A percentile compares a stretch with the other conserved stretches of the same genome.
Evolutionary conservation across 2,797 vertebrate species (phyloP).

Genomic region (Pseudochromis fuscus): DNA sequence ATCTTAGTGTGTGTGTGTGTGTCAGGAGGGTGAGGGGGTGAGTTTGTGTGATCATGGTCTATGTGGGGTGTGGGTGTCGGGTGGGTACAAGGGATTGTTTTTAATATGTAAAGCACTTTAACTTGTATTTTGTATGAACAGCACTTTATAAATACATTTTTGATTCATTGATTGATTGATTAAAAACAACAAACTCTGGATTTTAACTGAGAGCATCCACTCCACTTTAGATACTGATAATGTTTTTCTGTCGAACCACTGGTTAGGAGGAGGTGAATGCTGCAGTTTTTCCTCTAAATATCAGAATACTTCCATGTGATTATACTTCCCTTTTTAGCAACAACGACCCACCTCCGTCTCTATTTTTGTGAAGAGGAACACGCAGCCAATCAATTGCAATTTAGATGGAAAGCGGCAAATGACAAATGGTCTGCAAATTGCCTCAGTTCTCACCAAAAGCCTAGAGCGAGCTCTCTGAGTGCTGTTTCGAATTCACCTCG

Average conservation of each 20-base stretch:
- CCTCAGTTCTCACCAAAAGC: constrained; percentile 28
- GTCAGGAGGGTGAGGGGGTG: too few species aligned
- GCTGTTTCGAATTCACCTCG: constrained; percentile 10
- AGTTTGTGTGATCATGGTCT: too few species aligned
- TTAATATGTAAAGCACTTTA: too few species aligned
- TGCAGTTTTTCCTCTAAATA: constrained; percentile 37
- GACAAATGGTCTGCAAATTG: constrained; percentile 49
- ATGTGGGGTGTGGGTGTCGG: too few species aligned
- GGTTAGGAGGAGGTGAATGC: background rate
- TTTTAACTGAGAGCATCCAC: too few species aligned
- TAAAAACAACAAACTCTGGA: too few species aligned
- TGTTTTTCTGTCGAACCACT: background rate
- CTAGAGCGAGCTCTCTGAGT: constrained; percentile 17
- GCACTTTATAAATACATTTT: too few species aligned
- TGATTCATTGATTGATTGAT: too few species aligned
- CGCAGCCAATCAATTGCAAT: constrained; percentile 51
- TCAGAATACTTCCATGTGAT: constrained; percentile 35
- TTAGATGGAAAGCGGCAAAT: constrained; percentile 37
- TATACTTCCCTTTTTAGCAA: constrained; percentile 44
- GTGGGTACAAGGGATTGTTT: too few species aligned
- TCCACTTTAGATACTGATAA: too few species aligned
- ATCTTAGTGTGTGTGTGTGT: too few species aligned
- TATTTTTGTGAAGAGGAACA: constrained; percentile 50
- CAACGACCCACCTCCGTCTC: constrained; percentile 23
- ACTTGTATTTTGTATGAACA: too few species aligned